Percentiles rank a stretch among this genome's conserved stretches.
These are phyloP conservation scores for Microtus richardsoni DNA, from an alignment of 2,113 vertebrate species.

Conservation along the genomic window DNA sequence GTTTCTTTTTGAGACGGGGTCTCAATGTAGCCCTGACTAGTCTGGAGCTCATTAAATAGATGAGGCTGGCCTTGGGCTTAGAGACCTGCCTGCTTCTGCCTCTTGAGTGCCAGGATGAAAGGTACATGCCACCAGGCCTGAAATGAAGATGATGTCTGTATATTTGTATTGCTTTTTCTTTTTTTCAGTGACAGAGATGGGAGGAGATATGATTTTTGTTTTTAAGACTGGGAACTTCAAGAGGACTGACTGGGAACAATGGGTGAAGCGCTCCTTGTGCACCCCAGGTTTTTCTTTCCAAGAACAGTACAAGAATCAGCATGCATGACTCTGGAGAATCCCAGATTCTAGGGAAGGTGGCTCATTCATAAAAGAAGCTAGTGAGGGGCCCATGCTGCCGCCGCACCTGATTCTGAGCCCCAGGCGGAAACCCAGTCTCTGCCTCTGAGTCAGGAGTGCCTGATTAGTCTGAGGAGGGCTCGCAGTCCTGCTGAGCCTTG, in stretches of 20 bases:
- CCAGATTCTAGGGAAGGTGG: slow-evolving; percentile 29
- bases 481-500: neutral
- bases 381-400: neutral
- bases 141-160: neutral
- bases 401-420: neutral
- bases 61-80: neutral
- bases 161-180: neutral
- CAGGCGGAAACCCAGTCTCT: neutral
- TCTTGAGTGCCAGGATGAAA: neutral
- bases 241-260: neutral
- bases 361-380: neutral
- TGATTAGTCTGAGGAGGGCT: neutral
- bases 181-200: neutral
- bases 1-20: neutral
- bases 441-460: neutral
- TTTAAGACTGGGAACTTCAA: neutral
- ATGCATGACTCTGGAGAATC: slow-evolving; percentile 14
- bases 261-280: neutral
- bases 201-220: neutral
- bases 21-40: neutral
- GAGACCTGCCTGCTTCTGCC: neutral
- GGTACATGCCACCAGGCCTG: neutral
- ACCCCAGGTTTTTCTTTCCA: neutral
- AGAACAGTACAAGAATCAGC: neutral
- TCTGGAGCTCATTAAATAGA: neutral